These are phyloP conservation scores for Actinopyga echinites DNA, from an alignment of 53 echinoderm and acorn worm genomes.

Conservation along the genomic window DNA sequence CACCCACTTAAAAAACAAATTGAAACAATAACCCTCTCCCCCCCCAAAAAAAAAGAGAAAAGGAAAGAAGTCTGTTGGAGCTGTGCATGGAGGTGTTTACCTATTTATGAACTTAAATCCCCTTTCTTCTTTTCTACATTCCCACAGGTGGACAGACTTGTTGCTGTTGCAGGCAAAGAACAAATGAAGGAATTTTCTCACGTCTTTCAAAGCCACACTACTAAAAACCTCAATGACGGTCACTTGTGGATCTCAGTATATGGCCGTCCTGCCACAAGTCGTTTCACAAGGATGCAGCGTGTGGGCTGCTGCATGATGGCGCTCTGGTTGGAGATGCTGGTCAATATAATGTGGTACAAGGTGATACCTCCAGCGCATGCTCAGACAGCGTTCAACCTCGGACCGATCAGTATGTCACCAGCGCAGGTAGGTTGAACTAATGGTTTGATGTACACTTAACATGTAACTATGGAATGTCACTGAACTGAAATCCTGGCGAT, in stretches of 20 bases:
- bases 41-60: too few relatives aligned
- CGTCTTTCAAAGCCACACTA: conserved; percentile 86
- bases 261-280: conserved; percentile 73
- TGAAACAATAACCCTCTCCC: too few relatives aligned
- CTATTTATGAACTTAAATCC: too few relatives aligned
- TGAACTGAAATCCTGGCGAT: too few relatives aligned
- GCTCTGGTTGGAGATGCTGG: conserved; percentile 96
- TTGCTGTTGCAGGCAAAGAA: conserved; percentile 90
- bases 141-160: conserved; percentile 85
- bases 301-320: conserved; percentile 90
- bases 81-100: too few relatives aligned
- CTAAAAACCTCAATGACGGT: conserved; percentile 92
- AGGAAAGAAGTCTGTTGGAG: too few relatives aligned
- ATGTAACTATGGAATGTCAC: too few relatives aligned
- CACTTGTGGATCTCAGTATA: conserved; percentile 98
- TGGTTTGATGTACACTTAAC: too few relatives aligned
- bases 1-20: too few relatives aligned
- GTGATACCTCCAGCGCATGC: conserved; percentile 55
- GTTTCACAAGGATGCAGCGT: conserved; percentile 88
- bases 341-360: conserved; percentile 93
- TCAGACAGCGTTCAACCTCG: conserved; percentile 59
- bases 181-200: conserved; percentile 94
- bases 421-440: conserved; percentile 68
- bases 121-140: neutral
- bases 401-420: conserved; percentile 83